These are phyloP conservation scores for Cryptomyrus ogoouensis DNA, from an alignment of 2,113 vertebrate species.

Conservation along the genomic window DNA sequence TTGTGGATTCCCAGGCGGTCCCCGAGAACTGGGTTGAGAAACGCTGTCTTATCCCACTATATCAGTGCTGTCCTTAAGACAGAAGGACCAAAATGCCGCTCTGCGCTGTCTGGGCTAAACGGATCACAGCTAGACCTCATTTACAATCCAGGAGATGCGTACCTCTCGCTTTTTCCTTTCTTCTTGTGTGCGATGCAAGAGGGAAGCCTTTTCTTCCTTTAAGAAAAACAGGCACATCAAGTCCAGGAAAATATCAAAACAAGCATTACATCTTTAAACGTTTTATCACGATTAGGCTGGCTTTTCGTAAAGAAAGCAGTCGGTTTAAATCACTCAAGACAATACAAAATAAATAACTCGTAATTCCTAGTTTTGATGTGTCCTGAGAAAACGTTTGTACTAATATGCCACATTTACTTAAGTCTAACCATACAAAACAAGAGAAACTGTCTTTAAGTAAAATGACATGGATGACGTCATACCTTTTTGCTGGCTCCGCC, in stretches of 20 bases:
- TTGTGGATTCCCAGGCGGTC: not conserved
- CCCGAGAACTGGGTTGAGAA: not conserved
- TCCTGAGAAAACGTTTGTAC: not conserved
- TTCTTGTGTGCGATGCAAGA: slow-evolving; percentile 94
- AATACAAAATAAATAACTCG: not conserved
- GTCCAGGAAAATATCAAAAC: not conserved
- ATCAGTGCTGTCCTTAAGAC: not conserved
- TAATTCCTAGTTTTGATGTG: not conserved
- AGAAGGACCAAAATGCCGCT: not conserved
- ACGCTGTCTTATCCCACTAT: not conserved
- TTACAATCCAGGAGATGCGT: not conserved
- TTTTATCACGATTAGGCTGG: not conserved
- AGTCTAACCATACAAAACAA: not conserved
- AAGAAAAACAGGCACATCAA: slow-evolving; percentile 28
- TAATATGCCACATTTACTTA: not conserved
- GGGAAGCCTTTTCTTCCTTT: slow-evolving; percentile 94
- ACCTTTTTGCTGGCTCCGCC: slow-evolving; percentile 95
- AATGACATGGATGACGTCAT: slow-evolving; percentile 24
- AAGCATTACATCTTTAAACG: not conserved
- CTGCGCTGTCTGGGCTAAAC: not conserved
- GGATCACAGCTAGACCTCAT: not conserved
- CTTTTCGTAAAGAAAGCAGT: not conserved
- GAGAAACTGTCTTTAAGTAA: not conserved
- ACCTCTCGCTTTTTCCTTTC: slow-evolving; percentile 96
- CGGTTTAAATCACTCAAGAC: not conserved